Conservation (phyloP, 2,797 vertebrate species). For the Enoplosus armatus region DNA sequence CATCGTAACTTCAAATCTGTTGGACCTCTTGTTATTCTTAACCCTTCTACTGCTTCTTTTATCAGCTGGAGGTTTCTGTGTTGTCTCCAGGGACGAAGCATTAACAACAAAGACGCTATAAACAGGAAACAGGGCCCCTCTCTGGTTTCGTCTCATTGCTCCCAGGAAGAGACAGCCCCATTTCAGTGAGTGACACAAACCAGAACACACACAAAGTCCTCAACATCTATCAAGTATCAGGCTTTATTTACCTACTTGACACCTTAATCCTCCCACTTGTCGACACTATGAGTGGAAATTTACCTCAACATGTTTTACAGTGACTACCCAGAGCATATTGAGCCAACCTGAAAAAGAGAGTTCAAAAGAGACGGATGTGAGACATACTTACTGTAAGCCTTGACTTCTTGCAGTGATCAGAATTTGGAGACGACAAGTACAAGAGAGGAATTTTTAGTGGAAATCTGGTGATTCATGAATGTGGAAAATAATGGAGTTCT, state of each 20-base stretch:
- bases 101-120: slow-evolving; percentile 65
- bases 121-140: slow-evolving; percentile 73
- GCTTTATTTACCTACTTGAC: slow-evolving; percentile 69
- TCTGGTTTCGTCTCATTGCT: slow-evolving; percentile 61
- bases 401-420: neutral
- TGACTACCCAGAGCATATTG: neutral
- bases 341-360: slow-evolving; percentile 9
- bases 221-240: slow-evolving; percentile 54
- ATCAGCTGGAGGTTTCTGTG: slow-evolving; percentile 72
- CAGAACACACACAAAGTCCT: slow-evolving; percentile 63
- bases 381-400: slow-evolving; percentile 2
- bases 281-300: slow-evolving; percentile 46
- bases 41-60: slow-evolving; percentile 56
- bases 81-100: slow-evolving; percentile 67
- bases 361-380: slow-evolving; percentile 14
- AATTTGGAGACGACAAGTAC: neutral
- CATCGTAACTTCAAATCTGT: slow-evolving; percentile 52
- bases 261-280: slow-evolving; percentile 58
- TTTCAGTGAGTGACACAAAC: slow-evolving; percentile 70
- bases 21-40: slow-evolving; percentile 71
- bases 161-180: slow-evolving; percentile 50
- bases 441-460: neutral
- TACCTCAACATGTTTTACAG: slow-evolving; percentile 14
- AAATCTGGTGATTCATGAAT: slow-evolving; percentile 37
- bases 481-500: neutral